Conservation (phyloP, 2,888 invertebrate species). For the Epinotia demarniana region DNA sequence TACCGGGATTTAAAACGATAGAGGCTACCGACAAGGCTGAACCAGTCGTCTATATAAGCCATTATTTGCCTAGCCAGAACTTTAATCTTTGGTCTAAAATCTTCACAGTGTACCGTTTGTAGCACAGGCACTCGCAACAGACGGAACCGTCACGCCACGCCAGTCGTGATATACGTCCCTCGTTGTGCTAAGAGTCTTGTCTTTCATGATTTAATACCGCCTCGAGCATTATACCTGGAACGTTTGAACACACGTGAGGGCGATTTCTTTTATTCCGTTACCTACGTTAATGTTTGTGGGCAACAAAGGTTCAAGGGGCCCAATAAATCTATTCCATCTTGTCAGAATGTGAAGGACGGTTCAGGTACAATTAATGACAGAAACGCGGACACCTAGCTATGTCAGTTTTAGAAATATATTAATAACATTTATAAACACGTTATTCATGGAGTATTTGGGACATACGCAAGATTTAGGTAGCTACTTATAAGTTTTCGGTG, state of each 20-base stretch:
- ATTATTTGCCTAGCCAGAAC: background rate
- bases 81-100: background rate
- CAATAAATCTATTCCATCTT: background rate
- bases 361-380: background rate
- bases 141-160: conserved; percentile 37
- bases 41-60: too few relatives aligned
- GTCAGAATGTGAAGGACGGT: background rate
- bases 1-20: too few relatives aligned
- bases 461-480: too few relatives aligned
- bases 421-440: too few relatives aligned
- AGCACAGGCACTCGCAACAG: background rate
- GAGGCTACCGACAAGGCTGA: too few relatives aligned
- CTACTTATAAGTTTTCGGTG: too few relatives aligned
- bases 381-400: too few relatives aligned
- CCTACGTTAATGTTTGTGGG: conserved; percentile 21
- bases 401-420: too few relatives aligned
- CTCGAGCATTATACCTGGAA: conserved; percentile 30
- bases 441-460: too few relatives aligned
- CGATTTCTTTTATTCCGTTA: conserved; percentile 36
- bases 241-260: conserved; percentile 25
- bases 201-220: conserved; percentile 44
- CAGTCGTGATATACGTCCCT: conserved; percentile 41
- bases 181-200: conserved; percentile 44
- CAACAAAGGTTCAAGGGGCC: conserved; percentile 17
- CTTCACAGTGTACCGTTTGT: background rate